Evolutionary conservation across 92 coral and sea anemone genomes (phyloP).

Genomic region (Pocillopora meandrina): DNA sequence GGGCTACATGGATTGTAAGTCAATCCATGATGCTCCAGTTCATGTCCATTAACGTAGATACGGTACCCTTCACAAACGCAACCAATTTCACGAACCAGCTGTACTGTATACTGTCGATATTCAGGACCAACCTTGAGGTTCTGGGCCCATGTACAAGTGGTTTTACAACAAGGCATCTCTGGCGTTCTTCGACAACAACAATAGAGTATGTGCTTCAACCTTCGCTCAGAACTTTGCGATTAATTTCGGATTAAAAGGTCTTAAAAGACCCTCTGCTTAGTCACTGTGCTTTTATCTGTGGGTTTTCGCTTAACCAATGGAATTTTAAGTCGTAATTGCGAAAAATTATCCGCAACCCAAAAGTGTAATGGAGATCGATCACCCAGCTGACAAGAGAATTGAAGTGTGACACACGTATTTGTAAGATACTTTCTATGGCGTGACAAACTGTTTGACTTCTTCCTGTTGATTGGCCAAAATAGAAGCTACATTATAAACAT

Average conservation of each 20-base stretch:
- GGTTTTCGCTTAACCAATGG: constrained; percentile 15
- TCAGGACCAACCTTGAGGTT: constrained; percentile 77
- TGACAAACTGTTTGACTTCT: background rate
- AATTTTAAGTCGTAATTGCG: background rate
- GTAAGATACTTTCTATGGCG: background rate
- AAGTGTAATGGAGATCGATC: background rate
- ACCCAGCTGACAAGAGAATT: background rate
- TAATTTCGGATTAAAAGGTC: constrained; percentile 8
- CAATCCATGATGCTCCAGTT: constrained; percentile 61
- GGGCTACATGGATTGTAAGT: constrained; percentile 93
- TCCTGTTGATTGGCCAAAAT: background rate
- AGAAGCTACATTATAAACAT: background rate
- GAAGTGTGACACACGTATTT: background rate
- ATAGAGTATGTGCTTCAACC: background rate
- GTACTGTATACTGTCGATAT: constrained; percentile 76
- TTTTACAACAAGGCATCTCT: constrained; percentile 78
- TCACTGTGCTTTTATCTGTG: constrained; percentile 12
- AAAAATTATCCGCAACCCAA: constrained; percentile 18
- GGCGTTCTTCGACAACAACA: background rate
- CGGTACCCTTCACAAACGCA: constrained; percentile 73
- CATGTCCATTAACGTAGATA: constrained; percentile 76
- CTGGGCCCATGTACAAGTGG: constrained; percentile 84
- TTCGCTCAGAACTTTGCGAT: constrained; percentile 10
- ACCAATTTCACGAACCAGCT: constrained; percentile 67
- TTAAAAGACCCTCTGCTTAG: background rate